Evolutionary conservation across 1,140 invertebrate genomes (phyloP).

Genomic region (Tetranychus cinnabarinus): DNA sequence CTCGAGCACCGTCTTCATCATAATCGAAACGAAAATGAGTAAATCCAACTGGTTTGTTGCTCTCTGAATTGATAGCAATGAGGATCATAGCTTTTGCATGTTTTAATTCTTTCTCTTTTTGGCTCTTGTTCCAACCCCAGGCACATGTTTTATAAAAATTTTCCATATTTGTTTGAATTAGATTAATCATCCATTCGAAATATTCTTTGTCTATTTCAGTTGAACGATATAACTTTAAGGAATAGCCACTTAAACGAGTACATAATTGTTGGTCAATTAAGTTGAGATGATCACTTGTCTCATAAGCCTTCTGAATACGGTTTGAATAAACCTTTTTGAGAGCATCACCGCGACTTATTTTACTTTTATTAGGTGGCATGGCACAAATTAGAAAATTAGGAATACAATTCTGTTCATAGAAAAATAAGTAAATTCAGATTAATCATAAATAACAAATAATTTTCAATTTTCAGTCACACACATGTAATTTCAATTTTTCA

Average conservation of each 20-base stretch:
- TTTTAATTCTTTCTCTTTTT: constrained; percentile 14
- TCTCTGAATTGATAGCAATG: constrained; percentile 7
- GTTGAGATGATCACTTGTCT: no score
- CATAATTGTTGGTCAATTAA: no score
- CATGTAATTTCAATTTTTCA: no score
- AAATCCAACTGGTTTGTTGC: constrained; percentile 9
- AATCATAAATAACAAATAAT: no score
- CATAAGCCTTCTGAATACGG: no score
- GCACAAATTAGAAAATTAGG: no score
- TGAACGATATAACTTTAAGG: neutral
- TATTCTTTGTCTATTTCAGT: constrained; percentile 2
- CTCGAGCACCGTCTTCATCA: constrained; percentile 7
- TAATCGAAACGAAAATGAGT: constrained; percentile 15
- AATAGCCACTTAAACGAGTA: neutral
- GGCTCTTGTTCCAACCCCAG: constrained; percentile 15
- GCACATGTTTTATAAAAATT: constrained; percentile 12
- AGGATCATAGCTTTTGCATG: constrained; percentile 13
- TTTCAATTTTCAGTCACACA: no score
- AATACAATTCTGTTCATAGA: no score
- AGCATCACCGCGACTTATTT: no score
- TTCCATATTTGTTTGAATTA: constrained; percentile 15
- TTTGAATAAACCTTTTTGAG: no score
- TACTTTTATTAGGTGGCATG: no score
- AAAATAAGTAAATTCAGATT: no score
- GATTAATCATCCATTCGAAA: constrained; percentile 10